These are phyloP conservation scores for Litoditis marina DNA, from an alignment of 2,888 invertebrate genomes.

Conservation along the genomic window DNA sequence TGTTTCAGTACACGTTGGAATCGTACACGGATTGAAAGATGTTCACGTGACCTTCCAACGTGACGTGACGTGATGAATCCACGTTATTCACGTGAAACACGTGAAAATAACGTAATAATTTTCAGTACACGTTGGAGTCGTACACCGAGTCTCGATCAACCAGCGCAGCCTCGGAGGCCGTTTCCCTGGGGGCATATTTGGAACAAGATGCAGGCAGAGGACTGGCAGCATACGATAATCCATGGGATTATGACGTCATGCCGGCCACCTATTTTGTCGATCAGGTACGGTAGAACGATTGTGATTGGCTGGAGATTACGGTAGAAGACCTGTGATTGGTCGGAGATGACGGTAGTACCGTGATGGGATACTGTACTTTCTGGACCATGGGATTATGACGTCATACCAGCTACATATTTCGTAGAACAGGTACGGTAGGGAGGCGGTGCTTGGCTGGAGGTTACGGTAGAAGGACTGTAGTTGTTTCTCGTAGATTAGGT, in stretches of 20 bases:
- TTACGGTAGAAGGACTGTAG: too few species aligned
- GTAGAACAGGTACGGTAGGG: conserved; percentile 54
- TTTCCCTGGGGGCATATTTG: conserved; percentile 8
- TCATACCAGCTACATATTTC: conserved; percentile 51
- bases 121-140: conserved; percentile 59
- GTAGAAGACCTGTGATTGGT: too few species aligned
- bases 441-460: too few species aligned
- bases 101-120: too few species aligned
- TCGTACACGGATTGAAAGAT: too few species aligned
- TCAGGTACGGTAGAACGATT: conserved; percentile 52
- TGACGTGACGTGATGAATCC: too few species aligned
- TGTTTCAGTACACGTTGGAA: neutral
- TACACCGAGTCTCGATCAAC: conserved; percentile 59
- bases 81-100: too few species aligned
- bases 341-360: too few species aligned
- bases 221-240: conserved; percentile 29
- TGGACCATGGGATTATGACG: conserved; percentile 61
- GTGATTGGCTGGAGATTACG: too few species aligned
- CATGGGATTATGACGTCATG: conserved; percentile 59
- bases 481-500: conserved; percentile 59
- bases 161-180: conserved; percentile 54
- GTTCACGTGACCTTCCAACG: too few species aligned
- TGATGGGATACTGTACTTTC: too few species aligned
- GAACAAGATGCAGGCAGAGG: conserved; percentile 7
- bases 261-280: conserved; percentile 52